Evolutionary conservation across 2,113 vertebrate genomes (phyloP), one percentile per base, ranked within the genome.

Genomic region (Cariama cristata): DNA sequence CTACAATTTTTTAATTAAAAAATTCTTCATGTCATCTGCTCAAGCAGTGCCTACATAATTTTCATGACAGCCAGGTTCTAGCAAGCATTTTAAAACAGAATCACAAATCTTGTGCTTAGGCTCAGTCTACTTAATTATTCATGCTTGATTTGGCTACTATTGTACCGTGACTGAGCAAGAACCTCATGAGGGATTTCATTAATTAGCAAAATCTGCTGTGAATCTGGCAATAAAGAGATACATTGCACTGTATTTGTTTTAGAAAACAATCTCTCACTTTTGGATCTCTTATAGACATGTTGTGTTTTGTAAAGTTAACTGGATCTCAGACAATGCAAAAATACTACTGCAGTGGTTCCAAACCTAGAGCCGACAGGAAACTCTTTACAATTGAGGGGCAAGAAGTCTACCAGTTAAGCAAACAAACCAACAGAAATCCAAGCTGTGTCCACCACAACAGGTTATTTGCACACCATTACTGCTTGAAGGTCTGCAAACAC

Each of bases 21-120:
- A 64, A 64, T 35, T 83, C 21, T 62, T 82, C 35, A 60, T 1
- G 44, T 18, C 30, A 76, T 42, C 27, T 86, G 30, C 40, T 90
- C 53, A 79, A 88, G 58, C n/a, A 73, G 35, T 56, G 44, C 16
- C 49, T 56, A 33, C 1, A 4, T 18, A n/a, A 50, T 71, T 91
- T 63, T 89, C 22, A 47, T 9, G 23, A 77, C 22, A 12, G 5
- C 62, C 32, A 86, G 28, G 72, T 63, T 90, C 40, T 35, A 64
- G 27, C 5, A 74, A 13, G 50, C 11, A 40, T 68, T 88, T 80
- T 60, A 88, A 86, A 97, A 80, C 26, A 69, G 35, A 80, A 88
- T 55, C 23, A 66, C 27, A 47, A 28, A 44, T 80, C 35, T 86
- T 52, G 4, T 68, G 40, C 32, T 89, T 86, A 60, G 30, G 42